Evolutionary conservation across 2,113 vertebrate genomes (phyloP).

Genomic region (Plectropomus leopardus): DNA sequence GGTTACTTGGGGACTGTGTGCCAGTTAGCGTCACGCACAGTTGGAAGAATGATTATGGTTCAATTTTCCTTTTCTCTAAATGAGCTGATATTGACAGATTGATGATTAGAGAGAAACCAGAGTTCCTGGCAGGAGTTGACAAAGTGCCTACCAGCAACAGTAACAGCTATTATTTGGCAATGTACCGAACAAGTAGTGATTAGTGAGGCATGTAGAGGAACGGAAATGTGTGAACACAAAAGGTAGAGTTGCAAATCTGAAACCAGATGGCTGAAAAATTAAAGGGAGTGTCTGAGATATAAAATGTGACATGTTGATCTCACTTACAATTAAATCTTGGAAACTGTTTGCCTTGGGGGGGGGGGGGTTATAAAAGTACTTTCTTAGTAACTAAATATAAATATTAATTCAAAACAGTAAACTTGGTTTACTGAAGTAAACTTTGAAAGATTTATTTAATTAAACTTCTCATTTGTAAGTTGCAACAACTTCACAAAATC

Average conservation of each 20-base stretch:
- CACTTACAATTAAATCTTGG: no score
- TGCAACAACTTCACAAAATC: no score
- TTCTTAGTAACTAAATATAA: no score
- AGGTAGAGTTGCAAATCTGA: conserved; percentile 9
- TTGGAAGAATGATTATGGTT: not conserved
- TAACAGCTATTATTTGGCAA: not conserved
- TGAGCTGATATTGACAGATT: conserved; percentile 41
- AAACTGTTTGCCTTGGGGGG: no score
- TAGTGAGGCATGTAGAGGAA: conserved; percentile 5
- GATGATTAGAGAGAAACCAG: not conserved
- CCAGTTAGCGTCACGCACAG: not conserved
- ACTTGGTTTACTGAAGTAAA: no score
- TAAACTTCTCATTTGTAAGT: no score
- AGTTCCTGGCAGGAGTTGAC: conserved; percentile 7
- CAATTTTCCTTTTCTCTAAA: not conserved
- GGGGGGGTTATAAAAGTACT: no score
- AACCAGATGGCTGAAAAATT: not conserved
- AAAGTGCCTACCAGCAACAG: conserved; percentile 2
- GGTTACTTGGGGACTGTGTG: not conserved
- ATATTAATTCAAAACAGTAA: no score
- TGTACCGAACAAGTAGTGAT: conserved; percentile 27
- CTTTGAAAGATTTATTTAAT: no score
- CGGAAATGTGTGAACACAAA: not conserved
- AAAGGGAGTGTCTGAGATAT: not conserved
- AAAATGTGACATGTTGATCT: no score